These are phyloP conservation scores for Parapristionchus giblindavisi DNA, from an alignment of 2,888 invertebrate species.

Conservation along the genomic window DNA sequence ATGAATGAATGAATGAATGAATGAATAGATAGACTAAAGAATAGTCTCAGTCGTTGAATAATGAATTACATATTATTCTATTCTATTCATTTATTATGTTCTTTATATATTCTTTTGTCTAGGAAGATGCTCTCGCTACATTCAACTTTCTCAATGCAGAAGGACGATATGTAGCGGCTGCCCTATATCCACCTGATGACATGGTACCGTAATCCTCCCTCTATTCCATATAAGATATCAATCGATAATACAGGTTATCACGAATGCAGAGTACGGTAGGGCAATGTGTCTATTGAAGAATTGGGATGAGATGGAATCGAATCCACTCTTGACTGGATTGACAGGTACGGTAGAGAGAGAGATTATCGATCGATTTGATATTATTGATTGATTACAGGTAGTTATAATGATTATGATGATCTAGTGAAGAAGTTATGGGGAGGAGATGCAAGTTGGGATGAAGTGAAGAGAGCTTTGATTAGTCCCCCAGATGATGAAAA, in stretches of 20 bases:
- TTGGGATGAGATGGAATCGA: constrained; percentile 56
- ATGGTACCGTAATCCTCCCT: constrained; percentile 40
- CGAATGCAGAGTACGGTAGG: constrained; percentile 57
- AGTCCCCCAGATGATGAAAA: no score
- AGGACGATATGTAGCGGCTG: constrained; percentile 77
- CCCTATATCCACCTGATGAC: constrained; percentile 73
- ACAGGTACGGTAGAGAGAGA: constrained; percentile 32
- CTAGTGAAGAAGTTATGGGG: constrained; percentile 54
- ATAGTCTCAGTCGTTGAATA: not conserved
- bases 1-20: not conserved
- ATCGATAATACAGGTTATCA: constrained; percentile 45
- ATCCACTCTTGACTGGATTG: constrained; percentile 53
- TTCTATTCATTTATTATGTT: not conserved
- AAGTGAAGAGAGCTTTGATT: constrained; percentile 32
- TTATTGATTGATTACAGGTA: constrained; percentile 1
- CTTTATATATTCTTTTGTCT: constrained; percentile 40
- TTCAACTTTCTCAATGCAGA: constrained; percentile 92
- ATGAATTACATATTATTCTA: not conserved
- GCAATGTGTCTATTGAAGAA: constrained; percentile 56
- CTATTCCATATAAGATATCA: not conserved
- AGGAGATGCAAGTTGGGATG: constrained; percentile 42
- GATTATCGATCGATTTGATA: not conserved
- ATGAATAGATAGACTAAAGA: not conserved
- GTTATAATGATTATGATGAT: constrained; percentile 45
- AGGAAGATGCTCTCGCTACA: constrained; percentile 84